Evolutionary conservation across 2,797 vertebrate genomes (phyloP).

Genomic region (Sebastiscus tertius): DNA sequence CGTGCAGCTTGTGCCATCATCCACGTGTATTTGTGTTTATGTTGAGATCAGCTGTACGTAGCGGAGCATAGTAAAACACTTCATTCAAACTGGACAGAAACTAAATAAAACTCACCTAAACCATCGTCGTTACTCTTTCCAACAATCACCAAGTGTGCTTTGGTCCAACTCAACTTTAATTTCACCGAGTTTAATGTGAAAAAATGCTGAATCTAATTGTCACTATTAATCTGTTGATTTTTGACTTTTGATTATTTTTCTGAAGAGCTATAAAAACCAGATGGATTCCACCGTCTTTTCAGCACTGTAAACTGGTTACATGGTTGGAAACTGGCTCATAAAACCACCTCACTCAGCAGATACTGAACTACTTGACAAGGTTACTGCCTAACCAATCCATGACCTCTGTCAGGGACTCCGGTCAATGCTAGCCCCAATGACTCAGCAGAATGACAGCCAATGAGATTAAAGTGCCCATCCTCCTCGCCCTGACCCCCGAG

Average conservation of each 20-base stretch:
- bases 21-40: too few relatives aligned
- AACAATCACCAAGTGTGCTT: too few relatives aligned
- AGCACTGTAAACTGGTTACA: background rate
- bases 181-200: too few relatives aligned
- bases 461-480: slow-evolving; percentile 50
- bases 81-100: too few relatives aligned
- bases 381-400: slow-evolving; percentile 18
- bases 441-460: slow-evolving; percentile 60
- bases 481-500: slow-evolving; percentile 31
- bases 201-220: too few relatives aligned
- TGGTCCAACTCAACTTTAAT: too few relatives aligned
- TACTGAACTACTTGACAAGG: slow-evolving; percentile 24
- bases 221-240: background rate
- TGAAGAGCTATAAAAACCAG: background rate
- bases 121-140: too few relatives aligned
- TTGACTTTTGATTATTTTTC: background rate
- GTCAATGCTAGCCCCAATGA: slow-evolving; percentile 32
- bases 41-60: too few relatives aligned
- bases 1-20: too few relatives aligned
- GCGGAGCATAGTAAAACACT: too few relatives aligned
- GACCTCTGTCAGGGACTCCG: slow-evolving; percentile 24
- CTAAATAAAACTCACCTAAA: too few relatives aligned
- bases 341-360: slow-evolving; percentile 42
- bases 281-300: background rate
- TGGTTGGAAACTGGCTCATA: background rate